These are phyloP conservation scores for Melanophora roralis DNA, from an alignment of 2,888 invertebrate genomes.

Conservation along the genomic window DNA sequence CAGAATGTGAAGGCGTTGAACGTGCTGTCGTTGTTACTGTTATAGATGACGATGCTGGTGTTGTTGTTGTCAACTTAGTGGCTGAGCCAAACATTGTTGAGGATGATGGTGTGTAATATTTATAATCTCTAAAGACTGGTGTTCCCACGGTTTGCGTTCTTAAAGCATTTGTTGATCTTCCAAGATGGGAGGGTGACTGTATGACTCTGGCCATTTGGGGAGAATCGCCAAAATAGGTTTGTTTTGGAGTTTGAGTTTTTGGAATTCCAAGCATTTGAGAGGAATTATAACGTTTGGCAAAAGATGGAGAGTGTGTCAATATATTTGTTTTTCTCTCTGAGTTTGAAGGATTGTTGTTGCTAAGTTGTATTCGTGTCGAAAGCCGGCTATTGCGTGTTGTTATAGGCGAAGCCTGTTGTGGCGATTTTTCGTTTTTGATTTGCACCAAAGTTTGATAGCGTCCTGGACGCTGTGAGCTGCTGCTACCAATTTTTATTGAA, in stretches of 20 bases:
- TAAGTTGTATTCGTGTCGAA: constrained; percentile 70
- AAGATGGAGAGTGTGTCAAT: constrained; percentile 29
- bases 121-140: constrained; percentile 6
- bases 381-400: constrained; percentile 37
- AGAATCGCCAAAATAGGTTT: constrained; percentile 64
- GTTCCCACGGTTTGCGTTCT: background rate
- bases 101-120: constrained; percentile 41
- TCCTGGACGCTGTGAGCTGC: constrained; percentile 45
- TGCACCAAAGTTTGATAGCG: constrained; percentile 75
- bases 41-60: background rate
- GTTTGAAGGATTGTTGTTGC: background rate
- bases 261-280: background rate
- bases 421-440: constrained; percentile 68
- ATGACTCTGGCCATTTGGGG: constrained; percentile 19
- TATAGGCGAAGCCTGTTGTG: constrained; percentile 16
- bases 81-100: constrained; percentile 15
- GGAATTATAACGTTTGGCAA: constrained; percentile 44
- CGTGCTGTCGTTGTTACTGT: constrained; percentile 8
- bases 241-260: constrained; percentile 57
- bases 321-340: background rate
- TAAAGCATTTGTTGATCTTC: constrained; percentile 14
- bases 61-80: constrained; percentile 23
- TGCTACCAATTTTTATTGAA: background rate
- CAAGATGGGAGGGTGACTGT: constrained; percentile 36
- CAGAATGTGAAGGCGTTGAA: constrained; percentile 51